A percentile compares a stretch with the other conserved stretches of the same genome.
Evolutionary conservation across 2,113 vertebrate genomes (phyloP).

Genomic region (Neotoma lepida): DNA sequence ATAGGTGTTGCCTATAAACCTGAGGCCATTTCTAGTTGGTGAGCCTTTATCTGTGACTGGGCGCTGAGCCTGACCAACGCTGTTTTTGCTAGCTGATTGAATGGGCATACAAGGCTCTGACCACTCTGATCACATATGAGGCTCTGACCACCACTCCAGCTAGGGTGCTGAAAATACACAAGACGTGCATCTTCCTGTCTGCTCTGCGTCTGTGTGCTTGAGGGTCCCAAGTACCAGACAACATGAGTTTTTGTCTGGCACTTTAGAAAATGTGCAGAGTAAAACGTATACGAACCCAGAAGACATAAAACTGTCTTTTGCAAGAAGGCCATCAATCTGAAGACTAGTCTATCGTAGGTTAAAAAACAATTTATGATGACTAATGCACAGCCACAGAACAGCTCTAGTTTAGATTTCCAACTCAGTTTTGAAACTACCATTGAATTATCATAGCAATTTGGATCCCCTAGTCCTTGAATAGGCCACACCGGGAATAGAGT

Average conservation of each 20-base stretch:
- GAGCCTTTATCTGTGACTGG: neutral
- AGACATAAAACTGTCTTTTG: neutral
- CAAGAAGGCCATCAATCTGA: neutral
- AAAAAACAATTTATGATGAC: conserved; percentile 6
- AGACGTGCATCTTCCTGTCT: neutral
- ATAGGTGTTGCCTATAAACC: neutral
- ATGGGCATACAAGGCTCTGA: neutral
- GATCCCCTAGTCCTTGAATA: neutral
- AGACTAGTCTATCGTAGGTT: neutral
- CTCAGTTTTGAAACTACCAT: conserved; percentile 34
- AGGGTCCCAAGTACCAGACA: neutral
- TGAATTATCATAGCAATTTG: conserved; percentile 19
- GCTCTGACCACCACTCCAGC: neutral
- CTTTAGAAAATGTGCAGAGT: neutral
- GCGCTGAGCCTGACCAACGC: neutral
- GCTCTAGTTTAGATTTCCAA: neutral
- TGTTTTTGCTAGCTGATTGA: neutral
- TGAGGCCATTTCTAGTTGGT: neutral
- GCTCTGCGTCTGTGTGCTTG: neutral
- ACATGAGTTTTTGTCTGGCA: neutral
- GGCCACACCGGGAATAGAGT: neutral
- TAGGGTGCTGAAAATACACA: neutral
- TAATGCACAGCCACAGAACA: neutral
- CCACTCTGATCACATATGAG: too few species aligned
- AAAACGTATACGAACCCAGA: neutral